A percentile compares a stretch with the other conserved stretches of the same genome.
phyloP scores from a whole-genome alignment of 2,888 invertebrate genomes.

The Habroteleia sp. region DNA sequence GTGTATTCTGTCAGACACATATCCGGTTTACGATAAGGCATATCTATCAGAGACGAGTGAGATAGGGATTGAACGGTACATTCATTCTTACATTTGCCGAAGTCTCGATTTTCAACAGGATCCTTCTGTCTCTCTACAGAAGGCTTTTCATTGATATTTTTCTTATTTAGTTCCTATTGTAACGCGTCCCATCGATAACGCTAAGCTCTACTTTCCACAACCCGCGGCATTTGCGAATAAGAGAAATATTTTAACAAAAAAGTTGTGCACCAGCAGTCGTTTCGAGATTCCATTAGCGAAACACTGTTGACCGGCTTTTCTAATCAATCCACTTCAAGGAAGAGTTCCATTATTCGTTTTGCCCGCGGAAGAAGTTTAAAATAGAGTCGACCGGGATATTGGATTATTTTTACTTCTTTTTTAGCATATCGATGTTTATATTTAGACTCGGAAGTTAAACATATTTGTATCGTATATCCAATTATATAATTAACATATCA shows the following conservation, averaged over 20 bases:
- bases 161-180: conserved; percentile 48
- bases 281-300: conserved; percentile 37
- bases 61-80: conserved; percentile 24
- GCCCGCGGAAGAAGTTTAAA: conserved; percentile 5
- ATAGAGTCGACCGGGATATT: too few species aligned
- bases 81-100: conserved; percentile 36
- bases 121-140: conserved; percentile 20
- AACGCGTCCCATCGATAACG: conserved; percentile 41
- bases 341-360: conserved; percentile 17
- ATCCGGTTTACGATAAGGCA: conserved; percentile 42
- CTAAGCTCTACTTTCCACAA: conserved; percentile 18
- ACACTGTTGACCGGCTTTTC: conserved; percentile 23
- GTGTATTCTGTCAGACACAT: conserved; percentile 40
- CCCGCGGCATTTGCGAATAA: conserved; percentile 29
- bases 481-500: too few species aligned
- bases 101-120: conserved; percentile 7
- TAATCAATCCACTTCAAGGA: conserved; percentile 23
- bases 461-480: too few species aligned
- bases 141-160: conserved; percentile 38
- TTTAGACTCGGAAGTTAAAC: too few species aligned
- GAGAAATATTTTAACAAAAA: conserved; percentile 40
- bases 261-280: conserved; percentile 7
- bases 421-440: too few species aligned
- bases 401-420: too few species aligned
- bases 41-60: conserved; percentile 40